Evolutionary conservation across 2,113 vertebrate species (phyloP), one percentile per base, ranked within the genome.

Genomic region (Rousettus leschenaultii): DNA sequence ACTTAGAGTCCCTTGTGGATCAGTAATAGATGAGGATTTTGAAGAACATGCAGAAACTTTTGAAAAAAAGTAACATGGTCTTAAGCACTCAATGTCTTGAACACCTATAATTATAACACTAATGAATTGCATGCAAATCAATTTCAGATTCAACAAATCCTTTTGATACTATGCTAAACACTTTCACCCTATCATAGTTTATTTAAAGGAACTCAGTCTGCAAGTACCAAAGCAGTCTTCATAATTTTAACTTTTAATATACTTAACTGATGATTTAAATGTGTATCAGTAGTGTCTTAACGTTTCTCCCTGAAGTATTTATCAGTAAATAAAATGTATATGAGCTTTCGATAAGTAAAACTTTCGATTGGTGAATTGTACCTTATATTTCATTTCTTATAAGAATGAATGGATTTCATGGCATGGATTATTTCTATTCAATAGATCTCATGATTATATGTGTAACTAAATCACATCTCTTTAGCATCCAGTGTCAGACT

Each of bases 11-110:
- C 68, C 40, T 13, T 95, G 26, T 90, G 53, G 15, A 13, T 96
- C 66, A 71, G 24, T 93, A 93, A 74, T 86, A 45, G 73, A 89
- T 82, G 45, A 97, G 43, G 45, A 86, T 97, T 95, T 97, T 96
- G 68, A 84, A 89, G 63, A 94, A 95, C 22, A 80, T 80, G 43
- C 4, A 73, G 35, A 94, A 95, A 96, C 40, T 85, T 91, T 86
- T 94, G 55, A 77, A 74, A 94, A 96, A 96, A 61, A 86, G 68
- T 75, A 82, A 63, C 84, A 7, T 92, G 26, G 55, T 85, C 45
- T 95, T 92, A 82, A 83, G 91, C 19, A 88, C 22, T 91, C 35
- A n/a, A 33, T 53, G 40, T 93, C 63, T 91, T 82, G 73, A 74
- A 59, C 73, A 88, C 65, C 61, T 65, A 2, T 70, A 68, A 55